Base-by-base conservation (phyloP, 1,140 invertebrate species). In the Caerostris extrusa region DNA sequence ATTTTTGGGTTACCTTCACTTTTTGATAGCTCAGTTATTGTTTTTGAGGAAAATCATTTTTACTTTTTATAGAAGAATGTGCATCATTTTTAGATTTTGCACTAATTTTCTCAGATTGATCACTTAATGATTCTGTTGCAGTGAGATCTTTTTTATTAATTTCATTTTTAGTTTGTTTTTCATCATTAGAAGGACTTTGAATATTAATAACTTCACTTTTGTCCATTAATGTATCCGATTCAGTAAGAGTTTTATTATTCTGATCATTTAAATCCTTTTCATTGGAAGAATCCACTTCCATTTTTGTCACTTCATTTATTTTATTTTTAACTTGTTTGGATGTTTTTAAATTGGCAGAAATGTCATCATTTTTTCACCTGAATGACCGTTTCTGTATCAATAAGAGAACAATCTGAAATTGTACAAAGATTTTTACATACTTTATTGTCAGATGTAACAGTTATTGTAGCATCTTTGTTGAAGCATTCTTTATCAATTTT, bases 221-320 rank as follows among this genome's bases (percentile, higher is more conserved):
- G 96, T 95, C 34, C 95, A 96, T 96, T 95, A 96, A 96, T 94
- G 14, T 77, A 55, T 91, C 56, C 10, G 53, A 19, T 53, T 83
- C 50, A 64, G 17, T 14, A n/a, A 88, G 56, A 34, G 34, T 34
- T 34, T 34, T 34, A n/a, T 67, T 67, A 7, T 67, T n/a, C n/a
- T 67, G 12, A 5, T 67, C n/a, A 67, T 67, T 64, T 64, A 10
- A 12, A 67, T 67, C 7, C n/a, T n/a, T 10, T 67, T 67, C n/a
- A 67, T 14, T 67, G 12, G 7, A 67, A 67, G 64, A 67, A 67
- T 67, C 64, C 0, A 67, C 64, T 5, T 67, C 64, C 7, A n/a
- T 14, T 67, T 67, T 67, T 67, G 64, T 67, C 64, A 14, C 64
- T 3, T 14, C n/a, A 67, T n/a, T 67, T 3, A 3, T n/a, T 14